A percentile compares a stretch with the other conserved stretches of the same genome.
Evolutionary conservation across 2,888 invertebrate species (phyloP).

Genomic region (Linyphia triangularis): DNA sequence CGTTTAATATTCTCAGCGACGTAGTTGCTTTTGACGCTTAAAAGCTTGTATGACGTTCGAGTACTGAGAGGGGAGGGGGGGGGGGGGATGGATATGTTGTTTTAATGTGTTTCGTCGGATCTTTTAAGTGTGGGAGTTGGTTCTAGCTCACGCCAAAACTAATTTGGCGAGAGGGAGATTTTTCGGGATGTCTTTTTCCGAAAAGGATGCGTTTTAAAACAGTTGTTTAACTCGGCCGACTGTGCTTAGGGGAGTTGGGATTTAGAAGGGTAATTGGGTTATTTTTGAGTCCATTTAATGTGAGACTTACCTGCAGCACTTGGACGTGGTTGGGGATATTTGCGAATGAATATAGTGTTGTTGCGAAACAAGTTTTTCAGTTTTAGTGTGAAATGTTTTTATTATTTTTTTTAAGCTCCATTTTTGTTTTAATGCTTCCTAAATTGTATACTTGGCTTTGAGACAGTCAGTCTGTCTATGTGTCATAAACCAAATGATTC

Average conservation of each 20-base stretch:
- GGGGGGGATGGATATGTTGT: not conserved
- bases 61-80: not conserved
- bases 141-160: not conserved
- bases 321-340: no score
- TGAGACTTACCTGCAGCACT: no score
- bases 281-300: no score
- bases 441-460: no score
- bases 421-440: no score
- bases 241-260: not conserved
- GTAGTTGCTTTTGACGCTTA: slow-evolving; percentile 28
- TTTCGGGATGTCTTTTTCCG: not conserved
- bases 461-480: no score
- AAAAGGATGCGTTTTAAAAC: not conserved
- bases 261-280: not conserved
- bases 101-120: slow-evolving; percentile 12
- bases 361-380: no score
- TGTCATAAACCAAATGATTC: no score
- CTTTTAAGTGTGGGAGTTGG: not conserved
- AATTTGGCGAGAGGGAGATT: not conserved
- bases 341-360: no score
- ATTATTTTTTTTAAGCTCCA: no score
- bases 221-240: not conserved
- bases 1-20: slow-evolving; percentile 39
- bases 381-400: no score
- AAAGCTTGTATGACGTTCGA: slow-evolving; percentile 19